Conservation (phyloP, 2,888 invertebrate genomes). For the Marronus borbonicus region DNA sequence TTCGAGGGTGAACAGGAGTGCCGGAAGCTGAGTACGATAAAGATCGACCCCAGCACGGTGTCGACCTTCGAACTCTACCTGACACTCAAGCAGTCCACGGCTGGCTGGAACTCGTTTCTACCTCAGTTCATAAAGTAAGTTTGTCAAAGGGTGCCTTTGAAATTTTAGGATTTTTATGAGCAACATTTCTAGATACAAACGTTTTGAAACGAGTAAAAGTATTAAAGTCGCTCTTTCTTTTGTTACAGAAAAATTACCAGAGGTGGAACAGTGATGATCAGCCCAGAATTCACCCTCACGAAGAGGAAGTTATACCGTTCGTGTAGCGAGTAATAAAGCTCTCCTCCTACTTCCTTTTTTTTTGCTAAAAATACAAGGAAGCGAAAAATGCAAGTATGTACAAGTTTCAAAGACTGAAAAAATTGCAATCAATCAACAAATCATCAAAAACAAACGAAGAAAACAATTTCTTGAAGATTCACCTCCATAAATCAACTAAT, state of each 20-base stretch:
- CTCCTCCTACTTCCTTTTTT: not conserved
- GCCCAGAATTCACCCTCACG: constrained; percentile 89
- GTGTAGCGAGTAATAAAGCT: constrained; percentile 67
- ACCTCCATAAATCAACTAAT: not conserved
- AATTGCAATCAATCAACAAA: constrained; percentile 10
- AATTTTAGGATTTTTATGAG: too few species aligned
- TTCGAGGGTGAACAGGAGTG: constrained; percentile 79
- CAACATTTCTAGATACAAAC: too few species aligned
- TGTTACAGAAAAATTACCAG: constrained; percentile 84
- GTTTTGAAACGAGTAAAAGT: too few species aligned
- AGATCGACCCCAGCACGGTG: constrained; percentile 88
- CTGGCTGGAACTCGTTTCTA: constrained; percentile 88
- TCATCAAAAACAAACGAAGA: not conserved
- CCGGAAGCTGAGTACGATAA: constrained; percentile 84
- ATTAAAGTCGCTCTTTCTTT: not conserved
- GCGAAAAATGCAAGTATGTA: constrained; percentile 34
- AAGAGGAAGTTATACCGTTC: constrained; percentile 94
- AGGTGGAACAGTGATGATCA: constrained; percentile 90
- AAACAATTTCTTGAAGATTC: constrained; percentile 22
- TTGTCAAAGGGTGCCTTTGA: too few species aligned
- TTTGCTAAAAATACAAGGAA: not conserved
- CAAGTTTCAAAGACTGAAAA: constrained; percentile 45
- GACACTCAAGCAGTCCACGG: constrained; percentile 87
- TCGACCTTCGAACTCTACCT: constrained; percentile 92
- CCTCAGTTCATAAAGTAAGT: constrained; percentile 92